Conservation (phyloP, 2,113 vertebrate species). For the Toxotes chatareus region DNA sequence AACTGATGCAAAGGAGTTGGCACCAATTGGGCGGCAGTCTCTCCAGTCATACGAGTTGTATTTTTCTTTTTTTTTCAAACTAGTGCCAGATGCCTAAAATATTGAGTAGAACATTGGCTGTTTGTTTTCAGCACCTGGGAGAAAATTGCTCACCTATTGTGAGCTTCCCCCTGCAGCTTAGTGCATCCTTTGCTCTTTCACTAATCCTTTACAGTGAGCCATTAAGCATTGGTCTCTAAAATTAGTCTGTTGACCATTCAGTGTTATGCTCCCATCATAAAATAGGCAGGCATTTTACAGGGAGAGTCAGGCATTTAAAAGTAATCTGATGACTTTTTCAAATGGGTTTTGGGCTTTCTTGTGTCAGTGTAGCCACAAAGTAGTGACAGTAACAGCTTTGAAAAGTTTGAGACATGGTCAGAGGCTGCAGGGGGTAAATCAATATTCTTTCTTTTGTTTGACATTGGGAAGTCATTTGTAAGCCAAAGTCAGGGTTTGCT, state of each 20-base stretch:
- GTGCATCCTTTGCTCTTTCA: neutral
- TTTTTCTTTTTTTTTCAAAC: neutral
- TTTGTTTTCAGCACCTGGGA: neutral
- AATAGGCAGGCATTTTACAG: neutral
- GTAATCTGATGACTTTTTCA: neutral
- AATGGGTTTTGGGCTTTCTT: neutral
- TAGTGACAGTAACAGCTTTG: neutral
- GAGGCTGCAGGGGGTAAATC: neutral
- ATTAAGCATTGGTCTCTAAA: slow-evolving; percentile 3
- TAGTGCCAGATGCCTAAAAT: neutral
- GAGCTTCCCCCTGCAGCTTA: neutral
- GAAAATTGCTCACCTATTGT: neutral
- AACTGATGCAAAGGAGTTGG: neutral
- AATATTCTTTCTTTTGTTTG: neutral
- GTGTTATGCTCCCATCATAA: neutral
- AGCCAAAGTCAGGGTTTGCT: neutral
- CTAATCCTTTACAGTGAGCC: neutral
- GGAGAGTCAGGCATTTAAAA: neutral
- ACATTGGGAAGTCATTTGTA: neutral
- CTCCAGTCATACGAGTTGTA: neutral
- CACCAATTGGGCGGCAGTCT: neutral
- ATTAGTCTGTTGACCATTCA: neutral
- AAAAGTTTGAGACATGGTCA: neutral
- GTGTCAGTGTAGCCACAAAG: neutral
- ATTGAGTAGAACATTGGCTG: neutral